Evolutionary conservation across 2,888 invertebrate genomes (phyloP).

Genomic region (Macaria notata): DNA sequence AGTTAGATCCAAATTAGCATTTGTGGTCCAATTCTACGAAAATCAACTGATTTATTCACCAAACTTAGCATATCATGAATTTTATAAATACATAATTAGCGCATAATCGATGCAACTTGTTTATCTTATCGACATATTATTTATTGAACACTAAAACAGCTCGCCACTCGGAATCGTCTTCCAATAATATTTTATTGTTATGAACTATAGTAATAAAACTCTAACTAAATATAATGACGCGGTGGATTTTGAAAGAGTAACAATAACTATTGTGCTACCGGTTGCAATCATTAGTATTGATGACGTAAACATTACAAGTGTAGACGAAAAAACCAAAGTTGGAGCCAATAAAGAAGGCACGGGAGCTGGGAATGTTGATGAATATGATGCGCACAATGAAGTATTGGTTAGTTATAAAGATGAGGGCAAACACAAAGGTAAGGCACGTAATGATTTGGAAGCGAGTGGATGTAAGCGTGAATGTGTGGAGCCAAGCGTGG

Average conservation of each 20-base stretch:
- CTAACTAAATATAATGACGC: conserved; percentile 80
- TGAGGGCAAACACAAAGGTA: conserved; percentile 69
- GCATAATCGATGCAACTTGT: conserved; percentile 40
- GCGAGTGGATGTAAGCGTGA: conserved; percentile 73
- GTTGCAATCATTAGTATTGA: conserved; percentile 80
- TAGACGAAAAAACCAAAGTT: conserved; percentile 61
- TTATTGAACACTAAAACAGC: conserved; percentile 38
- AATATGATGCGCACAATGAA: conserved; percentile 67
- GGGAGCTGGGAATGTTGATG: conserved; percentile 51
- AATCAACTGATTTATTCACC: conserved; percentile 7
- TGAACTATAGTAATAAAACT: conserved; percentile 56
- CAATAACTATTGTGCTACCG: conserved; percentile 76
- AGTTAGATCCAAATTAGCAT: not conserved
- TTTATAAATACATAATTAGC: conserved; percentile 36
- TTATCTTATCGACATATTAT: conserved; percentile 44
- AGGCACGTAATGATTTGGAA: conserved; percentile 80
- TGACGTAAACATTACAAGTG: conserved; percentile 79
- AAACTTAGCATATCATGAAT: conserved; percentile 15
- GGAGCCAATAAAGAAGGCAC: conserved; percentile 68
- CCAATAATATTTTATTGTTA: conserved; percentile 64
- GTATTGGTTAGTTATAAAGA: conserved; percentile 59
- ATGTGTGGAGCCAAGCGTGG: conserved; percentile 75
- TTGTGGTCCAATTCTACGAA: conserved; percentile 10
- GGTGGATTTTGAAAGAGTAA: conserved; percentile 69
- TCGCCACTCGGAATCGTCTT: conserved; percentile 42